A percentile compares a stretch with the other conserved stretches of the same genome.
Conservation (phyloP, 2,797 vertebrate genomes). For the Danio albolineatus region DNA sequence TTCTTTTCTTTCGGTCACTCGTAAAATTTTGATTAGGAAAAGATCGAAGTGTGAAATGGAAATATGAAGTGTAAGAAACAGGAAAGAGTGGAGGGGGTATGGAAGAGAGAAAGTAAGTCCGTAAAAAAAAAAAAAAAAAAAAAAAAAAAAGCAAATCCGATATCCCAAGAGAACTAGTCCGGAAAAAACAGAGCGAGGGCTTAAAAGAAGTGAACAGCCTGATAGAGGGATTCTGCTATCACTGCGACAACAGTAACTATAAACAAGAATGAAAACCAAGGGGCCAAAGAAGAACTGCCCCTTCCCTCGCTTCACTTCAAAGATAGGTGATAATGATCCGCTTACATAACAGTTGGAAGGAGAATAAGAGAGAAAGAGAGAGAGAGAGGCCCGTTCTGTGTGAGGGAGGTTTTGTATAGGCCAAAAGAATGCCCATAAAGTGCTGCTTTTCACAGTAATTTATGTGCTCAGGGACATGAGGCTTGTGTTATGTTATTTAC, state of each 20-base stretch:
- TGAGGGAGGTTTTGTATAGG: slow-evolving; percentile 6
- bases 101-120: not conserved
- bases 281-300: slow-evolving; percentile 13
- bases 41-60: slow-evolving; percentile 39
- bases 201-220: slow-evolving; percentile 1
- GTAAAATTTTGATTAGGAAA: slow-evolving; percentile 23
- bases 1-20: slow-evolving; percentile 7
- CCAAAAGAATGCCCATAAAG: slow-evolving; percentile 44
- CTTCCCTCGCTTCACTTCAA: slow-evolving; percentile 33
- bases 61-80: slow-evolving; percentile 34
- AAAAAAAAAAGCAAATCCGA: slow-evolving; percentile 39
- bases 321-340: slow-evolving; percentile 43
- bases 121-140: not conserved
- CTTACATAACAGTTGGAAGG: slow-evolving; percentile 41
- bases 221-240: slow-evolving; percentile 12
- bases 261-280: slow-evolving; percentile 38
- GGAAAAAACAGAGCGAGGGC: slow-evolving; percentile 4
- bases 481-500: slow-evolving; percentile 44
- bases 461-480: slow-evolving; percentile 33
- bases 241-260: slow-evolving; percentile 45
- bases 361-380: slow-evolving; percentile 4
- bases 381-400: slow-evolving; percentile 13
- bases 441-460: slow-evolving; percentile 34
- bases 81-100: not conserved
- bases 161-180: slow-evolving; percentile 12